Conservation (phyloP, 2,888 invertebrate genomes). For the Pegoplata infirma region DNA sequence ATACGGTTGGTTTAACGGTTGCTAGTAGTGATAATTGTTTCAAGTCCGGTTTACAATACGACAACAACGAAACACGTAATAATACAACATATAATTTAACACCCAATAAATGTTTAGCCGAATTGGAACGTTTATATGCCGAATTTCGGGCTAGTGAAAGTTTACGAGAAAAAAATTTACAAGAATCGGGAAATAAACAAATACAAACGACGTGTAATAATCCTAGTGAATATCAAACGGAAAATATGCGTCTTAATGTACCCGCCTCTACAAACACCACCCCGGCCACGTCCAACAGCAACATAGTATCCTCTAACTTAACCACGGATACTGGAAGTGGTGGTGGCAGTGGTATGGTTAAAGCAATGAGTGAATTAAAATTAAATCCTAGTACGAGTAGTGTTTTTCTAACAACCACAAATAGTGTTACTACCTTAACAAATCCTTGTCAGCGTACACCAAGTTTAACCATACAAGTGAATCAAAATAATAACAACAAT, state of each 20-base stretch:
- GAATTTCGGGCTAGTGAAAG: constrained; percentile 76
- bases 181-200: constrained; percentile 23
- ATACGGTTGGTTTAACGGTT: constrained; percentile 33
- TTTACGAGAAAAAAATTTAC: constrained; percentile 66
- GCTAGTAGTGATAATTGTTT: constrained; percentile 48
- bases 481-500: constrained; percentile 68
- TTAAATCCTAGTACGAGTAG: constrained; percentile 68
- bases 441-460: constrained; percentile 72
- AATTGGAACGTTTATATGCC: constrained; percentile 75
- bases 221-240: constrained; percentile 21
- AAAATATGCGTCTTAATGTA: constrained; percentile 76
- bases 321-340: no score
- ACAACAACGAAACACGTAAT: constrained; percentile 50
- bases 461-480: constrained; percentile 78
- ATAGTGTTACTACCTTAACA: constrained; percentile 59
- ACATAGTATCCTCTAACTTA: constrained; percentile 42
- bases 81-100: constrained; percentile 66
- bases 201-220: background rate
- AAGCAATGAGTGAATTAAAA: constrained; percentile 57
- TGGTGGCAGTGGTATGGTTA: constrained; percentile 65
- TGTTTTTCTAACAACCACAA: constrained; percentile 70
- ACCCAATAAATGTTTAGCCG: constrained; percentile 75
- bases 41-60: constrained; percentile 56
- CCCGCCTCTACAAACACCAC: constrained; percentile 65
- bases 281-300: constrained; percentile 10